Base-by-base conservation (phyloP, 2,888 invertebrate genomes). In the Hartigia nigra region DNA sequence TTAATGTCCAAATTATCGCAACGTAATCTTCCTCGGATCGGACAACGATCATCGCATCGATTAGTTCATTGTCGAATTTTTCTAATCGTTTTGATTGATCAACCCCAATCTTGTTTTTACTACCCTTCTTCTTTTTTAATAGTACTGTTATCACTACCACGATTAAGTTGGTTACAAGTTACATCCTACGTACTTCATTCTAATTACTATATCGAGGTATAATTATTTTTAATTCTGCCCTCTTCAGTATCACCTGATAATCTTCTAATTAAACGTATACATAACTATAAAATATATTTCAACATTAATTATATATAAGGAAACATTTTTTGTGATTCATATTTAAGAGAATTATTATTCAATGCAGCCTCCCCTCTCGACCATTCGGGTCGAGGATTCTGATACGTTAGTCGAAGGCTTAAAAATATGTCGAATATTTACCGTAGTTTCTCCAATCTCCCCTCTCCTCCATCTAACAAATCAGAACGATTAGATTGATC, bases 1-100 rank as follows among this genome's bases (percentile, higher is more conserved):
- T 78, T 78, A 78, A 78, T 78, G 75, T 75, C 36, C 14, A 75
- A 69, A 78, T 78, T 78, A 78, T 78, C 78, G 69, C 75, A 34
- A 37, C 36, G 35, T 69, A 70, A 75, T 78, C 75, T 74, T 55
- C 32, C 74, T 36, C 37, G 69, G 75, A 78, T 78, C 75, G 75
- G 34, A 55, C 70, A 75, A 75, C 70, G 74, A 70, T 70, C 69
- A 75, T 78, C 70, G 31, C 70, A n/a, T 31, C 35, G 75, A 69
- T 55, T 55, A 55, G 23, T 55, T 23, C 9, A 55, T 55, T 9
- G 23, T 2, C 9, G 9, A 55, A 55, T 55, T 55, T 55, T 23
- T 0, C 9, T 9, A 55, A 55, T 55, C 23, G 23, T 55, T 55
- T 55, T 55, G 55, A 55, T 55, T 23, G 2, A 55, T 23, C 23